Base-by-base conservation (phyloP, 2,797 vertebrate genomes). In the Poeciliopsis turneri region DNA sequence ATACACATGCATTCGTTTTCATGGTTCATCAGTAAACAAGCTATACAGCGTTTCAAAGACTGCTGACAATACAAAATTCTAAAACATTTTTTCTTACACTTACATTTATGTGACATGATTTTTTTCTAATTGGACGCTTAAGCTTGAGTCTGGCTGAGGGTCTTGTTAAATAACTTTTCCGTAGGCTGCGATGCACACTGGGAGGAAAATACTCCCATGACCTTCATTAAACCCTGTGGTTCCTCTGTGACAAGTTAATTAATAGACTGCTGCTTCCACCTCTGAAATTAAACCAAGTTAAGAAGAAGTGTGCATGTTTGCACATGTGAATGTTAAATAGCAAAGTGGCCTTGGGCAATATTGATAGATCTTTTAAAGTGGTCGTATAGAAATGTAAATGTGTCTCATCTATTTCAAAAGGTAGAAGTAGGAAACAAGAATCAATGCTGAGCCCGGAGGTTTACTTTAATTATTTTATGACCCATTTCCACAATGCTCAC, bases 221-320 rank as follows among this genome's bases (percentile, higher is more conserved):
- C 90, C 90, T 92, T 89, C 85, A 85, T 82, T 76, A 85, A 91
- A 86, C 78, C 88, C 84, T 70, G 78, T 23, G 64, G 89, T 80
- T 61, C 74, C 53, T 83, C 41, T 45, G 89, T 87, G 87, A 88
- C 87, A 87, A 66, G 74, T 86, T 92, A 91, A 95, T 95, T 95
- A 95, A 94, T 90, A 84, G 85, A 88, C 77, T 61, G 79, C 87
- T 89, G 84, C 87, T 92, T 92, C 85, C 74, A 86, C 88, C 76
- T 89, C 87, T 84, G 84, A 82, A 89, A 88, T 82, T 86, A 84
- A 88, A 87, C 83, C 80, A 86, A 83, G 73, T 46, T 79, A 76
- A 84, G 81, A 49, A 74, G 82, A 85, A 77, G 80, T 77, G 78
- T 78, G 85, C 75, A 41, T 73, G 69, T 59, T 28, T 39, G 74